Evolutionary conservation across 2,888 invertebrate species (phyloP).

Genomic region (Archaeoteleia sp.): DNA sequence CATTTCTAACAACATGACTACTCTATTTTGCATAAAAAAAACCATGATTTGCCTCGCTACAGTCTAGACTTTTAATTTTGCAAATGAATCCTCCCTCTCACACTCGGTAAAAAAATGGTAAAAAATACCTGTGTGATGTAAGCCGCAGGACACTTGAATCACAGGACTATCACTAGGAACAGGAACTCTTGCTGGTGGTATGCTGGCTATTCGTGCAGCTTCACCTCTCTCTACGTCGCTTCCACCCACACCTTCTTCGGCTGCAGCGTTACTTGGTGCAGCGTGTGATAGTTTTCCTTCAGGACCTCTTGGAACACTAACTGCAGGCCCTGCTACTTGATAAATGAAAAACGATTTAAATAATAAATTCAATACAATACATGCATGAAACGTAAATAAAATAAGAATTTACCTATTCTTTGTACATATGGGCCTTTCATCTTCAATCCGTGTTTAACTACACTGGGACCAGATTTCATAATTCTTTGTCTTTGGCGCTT

Average conservation of each 20-base stretch:
- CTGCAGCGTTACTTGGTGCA: slow-evolving; percentile 28
- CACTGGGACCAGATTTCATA: slow-evolving; percentile 72
- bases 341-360: slow-evolving; percentile 6
- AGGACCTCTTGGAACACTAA: slow-evolving; percentile 60
- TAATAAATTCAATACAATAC: background rate
- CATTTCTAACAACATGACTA: no score
- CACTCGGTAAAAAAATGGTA: background rate
- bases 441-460: slow-evolving; percentile 66
- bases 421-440: slow-evolving; percentile 66
- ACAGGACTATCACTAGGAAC: slow-evolving; percentile 84
- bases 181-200: slow-evolving; percentile 86
- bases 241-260: slow-evolving; percentile 68
- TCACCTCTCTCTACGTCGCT: slow-evolving; percentile 79
- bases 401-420: slow-evolving; percentile 58
- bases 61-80: no score
- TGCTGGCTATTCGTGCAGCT: slow-evolving; percentile 81
- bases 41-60: no score
- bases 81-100: no score
- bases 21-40: no score
- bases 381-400: background rate
- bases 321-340: slow-evolving; percentile 62
- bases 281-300: slow-evolving; percentile 27
- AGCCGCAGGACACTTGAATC: slow-evolving; percentile 89
- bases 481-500: slow-evolving; percentile 76
- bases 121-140: slow-evolving; percentile 86